Percentiles rank a stretch among this genome's conserved stretches.
Conservation (phyloP, 2,113 vertebrate genomes). For the Cottus gobio region DNA sequence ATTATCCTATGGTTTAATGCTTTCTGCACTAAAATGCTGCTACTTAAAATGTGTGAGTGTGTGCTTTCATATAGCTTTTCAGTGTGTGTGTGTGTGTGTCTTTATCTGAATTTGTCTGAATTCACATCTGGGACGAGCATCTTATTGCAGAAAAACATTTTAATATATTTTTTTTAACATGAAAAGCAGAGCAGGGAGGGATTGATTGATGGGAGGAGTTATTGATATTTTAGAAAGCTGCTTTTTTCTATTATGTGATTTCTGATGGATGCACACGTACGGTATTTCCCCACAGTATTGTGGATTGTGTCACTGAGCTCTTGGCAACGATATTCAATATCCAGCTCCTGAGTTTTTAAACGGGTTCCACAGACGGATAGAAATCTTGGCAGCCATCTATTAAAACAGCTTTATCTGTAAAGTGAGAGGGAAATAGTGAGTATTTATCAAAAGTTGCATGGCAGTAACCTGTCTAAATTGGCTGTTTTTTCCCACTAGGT, state of each 20-base stretch:
- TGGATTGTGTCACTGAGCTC: constrained; percentile 42
- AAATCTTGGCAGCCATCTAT: constrained; percentile 20
- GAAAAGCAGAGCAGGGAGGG: constrained; percentile 10
- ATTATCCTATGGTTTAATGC: constrained; percentile 60
- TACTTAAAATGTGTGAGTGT: constrained; percentile 69
- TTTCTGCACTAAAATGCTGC: constrained; percentile 57
- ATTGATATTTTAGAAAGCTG: constrained; percentile 54
- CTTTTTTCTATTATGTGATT: constrained; percentile 39
- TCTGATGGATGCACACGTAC: constrained; percentile 46
- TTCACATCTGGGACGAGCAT: constrained; percentile 23
- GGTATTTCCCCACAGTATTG: constrained; percentile 48
- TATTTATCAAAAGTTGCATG: constrained; percentile 6
- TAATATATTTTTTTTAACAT: constrained; percentile 25
- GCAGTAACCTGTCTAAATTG: neutral
- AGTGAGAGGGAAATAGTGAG: constrained; percentile 5
- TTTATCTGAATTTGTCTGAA: constrained; percentile 27
- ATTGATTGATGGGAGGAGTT: constrained; percentile 34
- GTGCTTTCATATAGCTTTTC: constrained; percentile 21
- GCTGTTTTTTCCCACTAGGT: neutral
- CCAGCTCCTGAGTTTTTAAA: constrained; percentile 31
- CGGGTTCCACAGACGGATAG: constrained; percentile 20
- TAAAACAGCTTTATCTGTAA: constrained; percentile 34
- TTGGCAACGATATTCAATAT: constrained; percentile 38
- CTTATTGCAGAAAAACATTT: neutral
- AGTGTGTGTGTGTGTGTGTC: neutral